Conservation (phyloP, 2,888 invertebrate genomes). For the Torymus tubicola region DNA sequence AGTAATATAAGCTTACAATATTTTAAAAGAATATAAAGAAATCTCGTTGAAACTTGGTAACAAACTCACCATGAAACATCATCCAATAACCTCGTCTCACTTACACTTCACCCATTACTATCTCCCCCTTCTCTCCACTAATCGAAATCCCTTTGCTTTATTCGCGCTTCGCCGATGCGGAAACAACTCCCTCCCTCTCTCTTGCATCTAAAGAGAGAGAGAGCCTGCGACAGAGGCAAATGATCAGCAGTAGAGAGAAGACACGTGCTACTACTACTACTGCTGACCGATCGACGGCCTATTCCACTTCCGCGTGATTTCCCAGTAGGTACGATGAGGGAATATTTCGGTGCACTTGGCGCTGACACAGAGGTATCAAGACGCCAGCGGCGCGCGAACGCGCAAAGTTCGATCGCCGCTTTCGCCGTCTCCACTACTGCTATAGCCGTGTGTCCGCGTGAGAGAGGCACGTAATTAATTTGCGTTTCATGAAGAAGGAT, state of each 20-base stretch:
- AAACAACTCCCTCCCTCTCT: conserved; percentile 17
- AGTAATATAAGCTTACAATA: too few species aligned
- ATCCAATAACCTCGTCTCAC: too few species aligned
- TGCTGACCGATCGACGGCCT: conserved; percentile 39
- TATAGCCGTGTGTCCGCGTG: neutral
- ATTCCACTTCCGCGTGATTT: conserved; percentile 52
- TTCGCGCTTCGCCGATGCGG: neutral
- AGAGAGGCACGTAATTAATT: conserved; percentile 36
- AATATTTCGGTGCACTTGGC: conserved; percentile 27
- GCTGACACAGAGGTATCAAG: neutral
- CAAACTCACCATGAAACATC: too few species aligned
- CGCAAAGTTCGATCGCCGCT: conserved; percentile 32
- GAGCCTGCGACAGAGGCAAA: neutral
- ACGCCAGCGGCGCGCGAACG: neutral
- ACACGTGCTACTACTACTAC: conserved; percentile 30
- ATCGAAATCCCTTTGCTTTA: conserved; percentile 28
- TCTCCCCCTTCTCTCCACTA: neutral
- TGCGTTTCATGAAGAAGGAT: neutral
- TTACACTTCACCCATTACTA: too few species aligned
- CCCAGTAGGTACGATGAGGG: conserved; percentile 45
- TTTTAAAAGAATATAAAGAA: too few species aligned
- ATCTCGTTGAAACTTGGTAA: too few species aligned
- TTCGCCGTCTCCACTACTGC: neutral
- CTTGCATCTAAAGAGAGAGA: neutral
- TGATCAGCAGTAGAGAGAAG: conserved; percentile 19